phyloP scores from a whole-genome alignment of 2,797 vertebrate species.

The Dicrostonyx torquatus region DNA sequence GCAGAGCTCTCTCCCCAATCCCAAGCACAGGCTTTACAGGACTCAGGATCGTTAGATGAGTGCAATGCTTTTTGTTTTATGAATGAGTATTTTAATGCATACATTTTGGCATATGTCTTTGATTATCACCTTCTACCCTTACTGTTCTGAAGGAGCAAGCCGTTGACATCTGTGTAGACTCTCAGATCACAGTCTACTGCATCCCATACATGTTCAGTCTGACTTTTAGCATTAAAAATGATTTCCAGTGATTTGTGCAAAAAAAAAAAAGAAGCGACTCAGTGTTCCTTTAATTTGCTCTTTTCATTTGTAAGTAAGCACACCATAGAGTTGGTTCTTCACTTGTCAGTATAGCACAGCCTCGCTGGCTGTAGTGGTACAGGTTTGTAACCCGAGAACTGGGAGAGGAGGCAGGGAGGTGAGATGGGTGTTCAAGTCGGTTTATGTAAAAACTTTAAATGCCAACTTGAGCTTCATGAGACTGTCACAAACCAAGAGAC shows the following conservation, averaged over 20 bases:
- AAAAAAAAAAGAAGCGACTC: neutral
- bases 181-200: neutral
- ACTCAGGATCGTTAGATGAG: neutral
- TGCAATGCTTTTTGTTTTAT: neutral
- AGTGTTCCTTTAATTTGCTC: neutral
- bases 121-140: neutral
- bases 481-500: neutral
- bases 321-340: neutral
- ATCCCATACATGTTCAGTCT: neutral
- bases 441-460: neutral
- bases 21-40: neutral
- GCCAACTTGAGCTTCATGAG: neutral
- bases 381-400: neutral
- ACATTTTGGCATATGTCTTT: neutral
- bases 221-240: neutral
- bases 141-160: neutral
- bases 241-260: neutral
- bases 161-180: neutral
- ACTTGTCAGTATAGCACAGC: neutral
- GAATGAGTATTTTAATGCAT: neutral
- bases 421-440: neutral
- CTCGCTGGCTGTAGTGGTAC: rapidly evolving
- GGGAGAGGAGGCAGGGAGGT: neutral
- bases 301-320: neutral
- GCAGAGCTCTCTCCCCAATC: neutral